Base-by-base conservation (phyloP, 2,113 vertebrate genomes). In the Saccopteryx leptura region DNA sequence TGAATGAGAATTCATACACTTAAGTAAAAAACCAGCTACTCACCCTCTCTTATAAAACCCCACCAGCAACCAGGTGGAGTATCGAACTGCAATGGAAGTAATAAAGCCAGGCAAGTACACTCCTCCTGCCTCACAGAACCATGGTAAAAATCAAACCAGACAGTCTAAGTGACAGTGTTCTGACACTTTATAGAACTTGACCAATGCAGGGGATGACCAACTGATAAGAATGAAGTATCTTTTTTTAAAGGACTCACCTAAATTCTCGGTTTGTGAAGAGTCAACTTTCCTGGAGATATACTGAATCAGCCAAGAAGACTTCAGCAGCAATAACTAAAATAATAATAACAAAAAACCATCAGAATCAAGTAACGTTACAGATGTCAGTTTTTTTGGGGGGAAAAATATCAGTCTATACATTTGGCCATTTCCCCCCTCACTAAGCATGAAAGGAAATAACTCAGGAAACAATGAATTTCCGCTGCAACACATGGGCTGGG, bases 361-460 rank as follows among this genome's bases (percentile, higher is more conserved):
- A 39, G 87, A 84, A 50, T 76, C 71, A 80, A 91, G 76, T 71
- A 23, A 72, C 33, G 14, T 75, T 88, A 58, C 0, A 76, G 58
- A 88, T 3, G 10, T 92, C 93, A 97, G 18, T 95, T 94, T 76
- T 28, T 65, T 23, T 13, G 12, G 18, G 5, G 7, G 7, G 4
- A 15, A 60, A 74, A 78, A 61, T 2, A 78, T 72, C 90, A 81
- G 65, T 79, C 54, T 91, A 94, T 75, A 94, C 50, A 81, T 93
- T 96, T 95, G 21, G 61, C 94, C 96, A 93, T 96, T 85, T 88
- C 68, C 69, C 74, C 74, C 95, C 56, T 78, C 81, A 80, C 82
- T 92, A 97, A 95, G 95, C 48, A 86, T 2, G 54, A 96, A 96
- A 98, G 97, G 97, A 98, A 98, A 78, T 87, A 96, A 94, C 88